phyloP scores from a whole-genome alignment of 2,888 invertebrate genomes.

The Phoenoteleia sp. region DNA sequence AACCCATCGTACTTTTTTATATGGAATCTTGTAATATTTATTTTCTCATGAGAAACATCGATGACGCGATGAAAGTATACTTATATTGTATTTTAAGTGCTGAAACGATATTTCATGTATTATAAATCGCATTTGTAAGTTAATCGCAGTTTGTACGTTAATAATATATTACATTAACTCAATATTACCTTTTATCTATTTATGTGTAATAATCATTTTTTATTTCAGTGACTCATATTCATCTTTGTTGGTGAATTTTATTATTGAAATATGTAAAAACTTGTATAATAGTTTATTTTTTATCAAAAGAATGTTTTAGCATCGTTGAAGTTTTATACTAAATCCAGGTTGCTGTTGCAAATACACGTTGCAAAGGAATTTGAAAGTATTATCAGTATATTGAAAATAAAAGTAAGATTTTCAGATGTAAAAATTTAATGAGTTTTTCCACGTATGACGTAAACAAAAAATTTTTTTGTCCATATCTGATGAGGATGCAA shows the following conservation, averaged over 20 bases:
- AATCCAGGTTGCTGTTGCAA: background rate
- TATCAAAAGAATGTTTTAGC: background rate
- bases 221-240: conserved; percentile 10
- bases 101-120: conserved; percentile 27
- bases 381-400: too few relatives aligned
- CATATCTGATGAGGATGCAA: too few relatives aligned
- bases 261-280: too few relatives aligned
- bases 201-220: background rate
- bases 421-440: too few relatives aligned
- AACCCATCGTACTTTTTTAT: too few relatives aligned
- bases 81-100: conserved; percentile 14
- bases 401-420: too few relatives aligned
- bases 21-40: conserved; percentile 33
- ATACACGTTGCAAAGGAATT: too few relatives aligned
- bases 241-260: background rate
- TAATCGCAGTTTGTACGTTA: conserved; percentile 27
- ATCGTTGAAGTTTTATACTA: background rate
- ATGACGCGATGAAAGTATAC: conserved; percentile 28
- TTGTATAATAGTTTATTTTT: background rate
- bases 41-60: conserved; percentile 44
- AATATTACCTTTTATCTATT: conserved; percentile 33
- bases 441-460: too few relatives aligned
- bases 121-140: too few relatives aligned
- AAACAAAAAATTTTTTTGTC: too few relatives aligned
- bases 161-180: conserved; percentile 25